Base-by-base conservation (phyloP, 2,888 invertebrate species). In the Ferrisia virgata region DNA sequence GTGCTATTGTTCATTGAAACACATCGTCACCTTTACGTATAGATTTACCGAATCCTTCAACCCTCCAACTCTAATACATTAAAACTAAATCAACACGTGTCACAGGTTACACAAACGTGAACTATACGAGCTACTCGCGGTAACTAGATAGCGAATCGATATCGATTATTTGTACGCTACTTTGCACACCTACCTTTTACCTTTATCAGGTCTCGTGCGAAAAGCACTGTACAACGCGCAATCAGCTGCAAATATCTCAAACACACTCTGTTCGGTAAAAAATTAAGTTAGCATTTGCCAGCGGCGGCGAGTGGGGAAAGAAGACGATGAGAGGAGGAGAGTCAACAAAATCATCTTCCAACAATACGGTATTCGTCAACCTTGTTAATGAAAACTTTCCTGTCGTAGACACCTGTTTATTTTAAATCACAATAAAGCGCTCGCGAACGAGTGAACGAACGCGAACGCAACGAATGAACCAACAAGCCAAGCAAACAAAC, bases 371-470 rank as follows among this genome's bases (percentile, higher is more conserved):
- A 33, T 33, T 72, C 72, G 72, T 72, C 72, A 72, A 72, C 72
- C 33, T 31, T 72, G 33, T 72, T 72, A 79, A 79, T 47, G 79
- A 79, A 31, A 47, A 47, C 79, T 79, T 43, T 31, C 39, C 79
- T 79, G 79, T 53, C 28, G 79, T 47, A 43, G 79, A 79, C 79
- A 79, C 79, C 79, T 79, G 79, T 79, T 79, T 79, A 79, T 79
- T n/a, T n/a, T 79, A 47, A 79, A 79, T 79, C 47, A 79, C 47
- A 79, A 72, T 72, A 33, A 33, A 72, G 64, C 64, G 28, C 40
- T 5, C 5, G 11, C 40, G 40, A 40, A 40, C 8, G 40, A 40
- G 13, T 9, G n/a, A 40, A 11, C 40, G 5, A 40, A 13, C 13
- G 11, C 5, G 5, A 36, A 3, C 4, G 36, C 36, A 36, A 8